phyloP scores from a whole-genome alignment of 2,113 vertebrate species.

The Macrotis lagotis region DNA sequence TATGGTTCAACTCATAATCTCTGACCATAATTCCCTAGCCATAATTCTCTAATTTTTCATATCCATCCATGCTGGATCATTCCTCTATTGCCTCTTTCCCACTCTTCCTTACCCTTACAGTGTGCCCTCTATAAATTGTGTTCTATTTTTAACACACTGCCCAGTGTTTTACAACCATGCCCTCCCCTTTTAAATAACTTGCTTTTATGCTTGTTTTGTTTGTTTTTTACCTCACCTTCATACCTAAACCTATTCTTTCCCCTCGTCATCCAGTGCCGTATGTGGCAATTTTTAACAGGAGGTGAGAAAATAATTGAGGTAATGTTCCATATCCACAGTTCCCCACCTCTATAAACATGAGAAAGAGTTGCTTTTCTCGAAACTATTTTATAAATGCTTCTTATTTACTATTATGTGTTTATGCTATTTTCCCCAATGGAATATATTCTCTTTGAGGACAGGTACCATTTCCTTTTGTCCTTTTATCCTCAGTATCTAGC shows the following conservation, averaged over 20 bases:
- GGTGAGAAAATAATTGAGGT: background rate
- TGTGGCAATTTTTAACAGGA: background rate
- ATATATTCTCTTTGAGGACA: background rate
- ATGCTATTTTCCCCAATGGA: background rate
- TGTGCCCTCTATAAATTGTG: background rate
- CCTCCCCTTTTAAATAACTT: background rate
- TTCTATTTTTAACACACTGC: background rate
- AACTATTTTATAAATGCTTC: background rate
- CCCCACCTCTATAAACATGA: background rate
- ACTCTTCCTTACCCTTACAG: background rate
- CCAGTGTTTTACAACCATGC: background rate
- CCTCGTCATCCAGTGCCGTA: background rate
- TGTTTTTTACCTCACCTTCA: background rate
- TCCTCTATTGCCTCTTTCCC: background rate
- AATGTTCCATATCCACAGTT: background rate
- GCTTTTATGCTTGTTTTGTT: background rate
- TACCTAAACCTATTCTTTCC: background rate
- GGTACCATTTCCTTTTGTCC: background rate
- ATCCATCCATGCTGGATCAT: background rate
- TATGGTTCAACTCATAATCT: background rate
- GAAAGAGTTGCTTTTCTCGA: background rate
- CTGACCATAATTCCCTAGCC: background rate
- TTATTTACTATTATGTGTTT: background rate
- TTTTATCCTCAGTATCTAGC: background rate
- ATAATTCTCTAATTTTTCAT: background rate